phyloP scores from a whole-genome alignment of 2,888 invertebrate species.

The Dichetophora obliterata region DNA sequence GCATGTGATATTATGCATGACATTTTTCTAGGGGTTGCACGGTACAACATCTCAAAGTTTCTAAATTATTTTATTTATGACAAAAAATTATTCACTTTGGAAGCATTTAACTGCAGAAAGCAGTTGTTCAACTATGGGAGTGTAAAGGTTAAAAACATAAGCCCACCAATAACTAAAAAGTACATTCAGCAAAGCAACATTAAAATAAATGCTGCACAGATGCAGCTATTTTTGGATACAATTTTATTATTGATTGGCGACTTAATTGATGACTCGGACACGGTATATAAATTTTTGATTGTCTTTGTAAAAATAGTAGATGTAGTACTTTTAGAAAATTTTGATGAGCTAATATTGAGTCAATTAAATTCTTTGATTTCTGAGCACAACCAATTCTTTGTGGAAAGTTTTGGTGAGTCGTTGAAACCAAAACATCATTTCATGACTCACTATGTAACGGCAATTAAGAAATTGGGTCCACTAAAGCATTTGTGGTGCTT shows the following conservation, averaged over 20 bases:
- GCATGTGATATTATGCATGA: no score
- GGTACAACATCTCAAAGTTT: neutral
- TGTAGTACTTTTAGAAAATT: neutral
- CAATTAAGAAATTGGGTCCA: neutral
- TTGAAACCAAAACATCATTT: neutral
- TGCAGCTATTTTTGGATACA: neutral
- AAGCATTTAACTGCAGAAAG: neutral
- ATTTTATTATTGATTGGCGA: neutral
- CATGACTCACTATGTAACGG: neutral
- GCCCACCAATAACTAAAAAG: neutral
- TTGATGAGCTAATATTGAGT: neutral
- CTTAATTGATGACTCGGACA: no score
- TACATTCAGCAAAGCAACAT: neutral
- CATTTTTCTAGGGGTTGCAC: neutral
- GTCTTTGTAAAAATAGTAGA: neutral
- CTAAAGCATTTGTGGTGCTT: conserved; percentile 1
- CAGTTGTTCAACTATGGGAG: neutral
- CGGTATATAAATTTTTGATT: no score
- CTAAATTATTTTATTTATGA: neutral
- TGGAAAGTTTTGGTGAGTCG: neutral
- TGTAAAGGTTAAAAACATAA: neutral
- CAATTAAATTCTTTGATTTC: neutral
- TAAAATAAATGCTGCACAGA: neutral
- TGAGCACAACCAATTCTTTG: neutral
- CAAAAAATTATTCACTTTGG: neutral